A percentile compares a stretch with the other conserved stretches of the same genome.
Conservation (phyloP, 2,113 vertebrate species). For the Notiomystis cincta region DNA sequence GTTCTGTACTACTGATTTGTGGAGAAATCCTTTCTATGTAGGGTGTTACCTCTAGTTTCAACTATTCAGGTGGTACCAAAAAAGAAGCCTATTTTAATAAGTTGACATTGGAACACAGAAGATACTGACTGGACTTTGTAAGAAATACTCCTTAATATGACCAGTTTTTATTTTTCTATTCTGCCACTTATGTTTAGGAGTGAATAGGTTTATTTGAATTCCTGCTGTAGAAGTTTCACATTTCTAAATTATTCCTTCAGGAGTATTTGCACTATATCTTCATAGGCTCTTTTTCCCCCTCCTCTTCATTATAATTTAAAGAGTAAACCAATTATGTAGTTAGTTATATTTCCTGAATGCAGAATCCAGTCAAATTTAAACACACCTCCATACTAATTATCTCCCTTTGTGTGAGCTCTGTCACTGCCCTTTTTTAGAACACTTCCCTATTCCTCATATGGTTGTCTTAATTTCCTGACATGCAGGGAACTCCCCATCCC, state of each 20-base stretch:
- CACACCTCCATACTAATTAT: not conserved
- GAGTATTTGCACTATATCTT: not conserved
- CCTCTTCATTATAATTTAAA: not conserved
- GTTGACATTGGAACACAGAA: not conserved
- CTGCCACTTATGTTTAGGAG: not conserved
- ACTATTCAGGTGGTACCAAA: not conserved
- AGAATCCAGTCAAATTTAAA: not conserved
- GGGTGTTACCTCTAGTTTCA: not conserved
- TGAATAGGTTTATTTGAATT: not conserved
- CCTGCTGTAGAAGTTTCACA: not conserved
- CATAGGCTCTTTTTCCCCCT: rapidly evolving
- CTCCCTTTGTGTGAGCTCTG: not conserved
- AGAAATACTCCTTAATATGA: not conserved
- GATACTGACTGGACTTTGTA: not conserved
- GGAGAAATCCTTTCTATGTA: not conserved
- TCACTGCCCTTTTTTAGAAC: not conserved
- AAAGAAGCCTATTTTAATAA: not conserved
- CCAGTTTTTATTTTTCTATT: not conserved
- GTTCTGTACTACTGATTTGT: not conserved
- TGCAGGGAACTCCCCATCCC: not conserved
- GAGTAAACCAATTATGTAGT: not conserved
- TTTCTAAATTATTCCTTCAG: not conserved
- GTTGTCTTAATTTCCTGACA: not conserved
- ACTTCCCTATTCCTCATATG: not conserved
- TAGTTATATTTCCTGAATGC: not conserved